Evolutionary conservation across 1,140 invertebrate species (phyloP).

Genomic region (Pseudachorutes palmiensis): DNA sequence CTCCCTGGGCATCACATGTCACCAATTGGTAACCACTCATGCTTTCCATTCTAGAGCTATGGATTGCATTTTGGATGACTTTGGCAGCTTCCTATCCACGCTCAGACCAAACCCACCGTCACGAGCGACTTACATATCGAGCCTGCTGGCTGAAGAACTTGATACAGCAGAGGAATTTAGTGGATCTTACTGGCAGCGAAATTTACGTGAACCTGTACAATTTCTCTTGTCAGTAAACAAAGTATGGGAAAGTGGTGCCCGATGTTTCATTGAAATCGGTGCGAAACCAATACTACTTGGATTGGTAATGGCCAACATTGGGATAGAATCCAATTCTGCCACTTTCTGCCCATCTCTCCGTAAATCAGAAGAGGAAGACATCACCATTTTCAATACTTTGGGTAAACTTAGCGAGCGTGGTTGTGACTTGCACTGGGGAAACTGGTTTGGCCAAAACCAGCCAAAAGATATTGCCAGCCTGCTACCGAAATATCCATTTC

Average conservation of each 20-base stretch:
- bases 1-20: not conserved
- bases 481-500: slow-evolving; percentile 25
- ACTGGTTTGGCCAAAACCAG: too few species aligned
- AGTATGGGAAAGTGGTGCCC: not conserved
- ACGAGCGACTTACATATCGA: slow-evolving; percentile 14
- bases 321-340: too few species aligned
- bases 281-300: slow-evolving; percentile 15
- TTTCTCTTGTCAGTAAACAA: not conserved
- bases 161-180: not conserved
- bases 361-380: too few species aligned
- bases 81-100: not conserved
- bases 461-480: not conserved
- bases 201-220: slow-evolving; percentile 13
- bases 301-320: not conserved
- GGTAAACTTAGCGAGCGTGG: too few species aligned
- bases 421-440: too few species aligned
- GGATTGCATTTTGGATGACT: slow-evolving; percentile 13
- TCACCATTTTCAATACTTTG: too few species aligned
- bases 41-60: slow-evolving; percentile 18
- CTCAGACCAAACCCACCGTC: not conserved
- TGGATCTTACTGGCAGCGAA: slow-evolving; percentile 2
- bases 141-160: not conserved
- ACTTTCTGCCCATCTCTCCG: too few species aligned
- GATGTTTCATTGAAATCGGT: slow-evolving; percentile 17
- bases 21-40: not conserved